phyloP scores from a whole-genome alignment of 2,888 invertebrate species.

The Phrixothrix hirtus region DNA sequence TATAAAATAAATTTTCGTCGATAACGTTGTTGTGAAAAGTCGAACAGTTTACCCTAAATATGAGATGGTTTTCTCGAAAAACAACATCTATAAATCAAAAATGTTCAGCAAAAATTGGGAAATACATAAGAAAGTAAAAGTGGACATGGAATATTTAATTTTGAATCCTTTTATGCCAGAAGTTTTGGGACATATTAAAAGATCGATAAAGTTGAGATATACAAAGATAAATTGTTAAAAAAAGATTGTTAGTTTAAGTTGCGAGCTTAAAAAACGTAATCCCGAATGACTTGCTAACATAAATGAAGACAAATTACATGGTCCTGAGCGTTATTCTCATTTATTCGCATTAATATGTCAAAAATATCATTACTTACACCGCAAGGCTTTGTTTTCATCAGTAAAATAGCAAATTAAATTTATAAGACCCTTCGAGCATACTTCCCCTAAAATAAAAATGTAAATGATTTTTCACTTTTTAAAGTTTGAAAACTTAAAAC shows the following conservation, averaged over 20 bases:
- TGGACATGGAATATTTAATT: no score
- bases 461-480: no score
- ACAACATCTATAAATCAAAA: slow-evolving; percentile 15
- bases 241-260: no score
- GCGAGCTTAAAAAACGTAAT: slow-evolving; percentile 11
- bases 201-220: no score
- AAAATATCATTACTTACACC: no score
- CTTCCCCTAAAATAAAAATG: no score
- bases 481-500: no score
- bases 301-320: slow-evolving; percentile 22
- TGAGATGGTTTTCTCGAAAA: slow-evolving; percentile 8
- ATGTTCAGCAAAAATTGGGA: slow-evolving; percentile 8
- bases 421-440: neutral
- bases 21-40: slow-evolving; percentile 9
- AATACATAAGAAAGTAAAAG: slow-evolving; percentile 1
- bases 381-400: neutral
- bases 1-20: slow-evolving; percentile 19
- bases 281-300: slow-evolving; percentile 13
- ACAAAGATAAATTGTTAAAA: no score
- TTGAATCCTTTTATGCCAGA: no score
- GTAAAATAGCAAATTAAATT: no score
- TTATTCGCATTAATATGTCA: slow-evolving; percentile 16
- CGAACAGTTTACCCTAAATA: slow-evolving; percentile 8
- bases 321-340: slow-evolving; percentile 11
- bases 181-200: no score